Conservation (phyloP, 1,140 invertebrate species). For the Drosophila willistoni region DNA sequence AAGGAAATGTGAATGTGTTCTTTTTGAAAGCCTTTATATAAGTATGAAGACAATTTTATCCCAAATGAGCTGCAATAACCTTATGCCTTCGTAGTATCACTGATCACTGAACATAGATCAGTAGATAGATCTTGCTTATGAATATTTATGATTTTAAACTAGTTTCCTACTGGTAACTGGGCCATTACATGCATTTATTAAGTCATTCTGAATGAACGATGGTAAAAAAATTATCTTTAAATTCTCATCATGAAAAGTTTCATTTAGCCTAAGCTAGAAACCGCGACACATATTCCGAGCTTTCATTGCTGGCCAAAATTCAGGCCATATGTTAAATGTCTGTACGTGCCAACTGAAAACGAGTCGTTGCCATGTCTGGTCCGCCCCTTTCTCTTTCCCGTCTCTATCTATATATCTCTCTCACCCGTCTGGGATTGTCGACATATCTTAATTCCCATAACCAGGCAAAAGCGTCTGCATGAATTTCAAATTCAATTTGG, state of each 20-base stretch:
- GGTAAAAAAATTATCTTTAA: background rate
- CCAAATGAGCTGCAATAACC: no score
- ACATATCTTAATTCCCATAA: conserved; percentile 81
- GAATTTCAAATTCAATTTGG: conserved; percentile 82
- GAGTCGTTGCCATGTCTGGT: conserved; percentile 38
- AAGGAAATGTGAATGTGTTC: no score
- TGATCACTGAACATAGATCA: no score
- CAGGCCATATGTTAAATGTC: conserved; percentile 50
- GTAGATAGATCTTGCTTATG: no score
- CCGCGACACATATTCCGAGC: conserved; percentile 25
- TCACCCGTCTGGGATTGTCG: conserved; percentile 44
- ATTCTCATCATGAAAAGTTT: background rate
- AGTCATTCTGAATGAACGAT: background rate
- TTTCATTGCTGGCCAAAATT: conserved; percentile 10
- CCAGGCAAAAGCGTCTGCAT: conserved; percentile 73
- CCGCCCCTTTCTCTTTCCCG: conserved; percentile 13
- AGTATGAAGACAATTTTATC: no score
- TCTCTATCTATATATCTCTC: conserved; percentile 13
- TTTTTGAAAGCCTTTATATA: no score
- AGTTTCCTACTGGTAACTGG: background rate
- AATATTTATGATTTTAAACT: background rate
- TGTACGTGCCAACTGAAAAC: conserved; percentile 54
- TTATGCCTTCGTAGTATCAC: no score
- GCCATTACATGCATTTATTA: background rate
- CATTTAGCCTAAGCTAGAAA: conserved; percentile 4